A percentile compares a stretch with the other conserved stretches of the same genome.
phyloP scores from a whole-genome alignment of 35 echinoderm and acorn worm species.

The Ptychodera flava region DNA sequence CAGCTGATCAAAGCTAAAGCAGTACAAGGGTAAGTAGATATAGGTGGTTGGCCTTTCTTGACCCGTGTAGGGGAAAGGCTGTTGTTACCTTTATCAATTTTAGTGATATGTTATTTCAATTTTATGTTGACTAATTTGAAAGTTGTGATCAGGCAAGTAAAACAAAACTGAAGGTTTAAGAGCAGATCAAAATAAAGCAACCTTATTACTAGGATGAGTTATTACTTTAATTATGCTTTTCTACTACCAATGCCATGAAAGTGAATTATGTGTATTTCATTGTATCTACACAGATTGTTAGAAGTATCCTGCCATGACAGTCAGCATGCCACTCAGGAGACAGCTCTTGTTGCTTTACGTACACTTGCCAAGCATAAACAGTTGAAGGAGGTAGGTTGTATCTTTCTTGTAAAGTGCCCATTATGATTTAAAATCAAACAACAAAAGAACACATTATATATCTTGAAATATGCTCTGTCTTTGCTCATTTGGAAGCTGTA shows the following conservation, averaged over 20 bases:
- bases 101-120: neutral
- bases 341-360: slow-evolving; percentile 64
- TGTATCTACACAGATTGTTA: slow-evolving; percentile 77
- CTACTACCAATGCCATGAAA: no score
- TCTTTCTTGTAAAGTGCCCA: neutral
- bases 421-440: neutral
- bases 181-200: no score
- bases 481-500: neutral
- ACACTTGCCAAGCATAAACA: slow-evolving; percentile 65
- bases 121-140: neutral
- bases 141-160: no score
- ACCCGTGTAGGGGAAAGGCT: neutral
- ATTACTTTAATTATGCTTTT: no score
- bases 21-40: slow-evolving; percentile 37
- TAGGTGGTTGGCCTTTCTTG: neutral
- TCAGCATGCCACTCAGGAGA: slow-evolving; percentile 70
- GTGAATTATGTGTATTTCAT: no score
- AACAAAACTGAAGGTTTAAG: neutral
- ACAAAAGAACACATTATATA: neutral
- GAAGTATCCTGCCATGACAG: slow-evolving; percentile 84
- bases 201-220: no score
- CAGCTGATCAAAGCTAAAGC: slow-evolving; percentile 64
- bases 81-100: neutral
- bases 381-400: slow-evolving; percentile 62
- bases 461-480: neutral